These are phyloP conservation scores for Neoitamus cyanurus DNA, from an alignment of 2,888 invertebrate species.

Conservation along the genomic window DNA sequence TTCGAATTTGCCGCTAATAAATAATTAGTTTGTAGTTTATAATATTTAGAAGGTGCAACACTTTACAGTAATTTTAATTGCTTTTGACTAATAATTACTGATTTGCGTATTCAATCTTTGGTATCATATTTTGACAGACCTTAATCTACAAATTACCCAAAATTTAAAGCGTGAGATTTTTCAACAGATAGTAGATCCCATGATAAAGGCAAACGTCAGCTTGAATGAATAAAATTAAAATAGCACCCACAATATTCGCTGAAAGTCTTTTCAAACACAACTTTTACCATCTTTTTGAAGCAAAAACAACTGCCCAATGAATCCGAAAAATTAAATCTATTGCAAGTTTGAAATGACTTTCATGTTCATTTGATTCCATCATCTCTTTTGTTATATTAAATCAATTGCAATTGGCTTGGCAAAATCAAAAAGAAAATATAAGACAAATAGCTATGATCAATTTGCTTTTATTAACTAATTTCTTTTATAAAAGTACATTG, in stretches of 20 bases:
- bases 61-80: not conserved
- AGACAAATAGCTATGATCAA: conserved; percentile 23
- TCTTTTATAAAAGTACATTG: conserved; percentile 28
- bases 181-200: not conserved
- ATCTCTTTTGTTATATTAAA: conserved; percentile 9
- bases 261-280: not conserved
- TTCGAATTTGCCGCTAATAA: not conserved
- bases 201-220: not conserved
- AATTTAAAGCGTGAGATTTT: not conserved
- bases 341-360: not conserved
- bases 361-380: conserved; percentile 30
- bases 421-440: conserved; percentile 34
- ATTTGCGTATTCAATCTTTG: not conserved
- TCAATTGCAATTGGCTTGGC: not conserved
- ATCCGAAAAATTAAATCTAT: not conserved
- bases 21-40: not conserved
- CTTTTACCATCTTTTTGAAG: not conserved
- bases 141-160: too few relatives aligned
- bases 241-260: conserved; percentile 3
- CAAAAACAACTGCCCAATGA: not conserved
- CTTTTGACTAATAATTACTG: not conserved
- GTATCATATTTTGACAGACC: too few relatives aligned
- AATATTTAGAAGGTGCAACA: not conserved
- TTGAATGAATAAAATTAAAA: not conserved
- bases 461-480: conserved; percentile 36